A percentile compares a stretch with the other conserved stretches of the same genome.
phyloP scores from a whole-genome alignment of 2,888 invertebrate genomes.

The Perizoma affinitatum region DNA sequence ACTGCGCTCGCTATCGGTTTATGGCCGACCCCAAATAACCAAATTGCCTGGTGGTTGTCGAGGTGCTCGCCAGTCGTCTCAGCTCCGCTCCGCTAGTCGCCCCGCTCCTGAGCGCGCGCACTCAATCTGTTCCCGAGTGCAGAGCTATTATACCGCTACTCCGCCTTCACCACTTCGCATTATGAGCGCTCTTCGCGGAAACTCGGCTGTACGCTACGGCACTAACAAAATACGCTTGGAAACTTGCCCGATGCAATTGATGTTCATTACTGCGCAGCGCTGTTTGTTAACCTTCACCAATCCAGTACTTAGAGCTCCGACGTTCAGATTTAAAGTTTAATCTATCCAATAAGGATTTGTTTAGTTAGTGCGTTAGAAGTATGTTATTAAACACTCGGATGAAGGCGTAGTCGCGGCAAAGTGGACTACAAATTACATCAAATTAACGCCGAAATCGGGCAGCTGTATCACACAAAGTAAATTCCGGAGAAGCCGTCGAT shows the following conservation, averaged over 20 bases:
- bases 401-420: conserved; percentile 32
- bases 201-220: conserved; percentile 49
- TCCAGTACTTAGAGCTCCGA: conserved; percentile 37
- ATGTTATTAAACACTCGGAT: conserved; percentile 8
- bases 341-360: conserved; percentile 23
- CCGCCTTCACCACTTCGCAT: conserved; percentile 46
- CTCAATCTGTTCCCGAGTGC: conserved; percentile 51
- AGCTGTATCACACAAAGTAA: conserved; percentile 70
- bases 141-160: conserved; percentile 55
- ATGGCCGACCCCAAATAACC: conserved; percentile 83
- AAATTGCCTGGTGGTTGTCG: conserved; percentile 74
- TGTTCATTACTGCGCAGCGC: conserved; percentile 62
- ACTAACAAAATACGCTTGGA: conserved; percentile 64
- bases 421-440: conserved; percentile 54
- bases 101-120: conserved; percentile 29
- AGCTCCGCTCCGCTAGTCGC: conserved; percentile 32
- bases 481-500: conserved; percentile 76
- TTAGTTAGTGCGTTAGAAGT: not conserved
- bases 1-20: conserved; percentile 82
- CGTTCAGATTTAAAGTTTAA: conserved; percentile 40
- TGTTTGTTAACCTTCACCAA: conserved; percentile 54
- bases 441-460: conserved; percentile 57
- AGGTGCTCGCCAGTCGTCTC: conserved; percentile 46
- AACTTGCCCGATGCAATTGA: conserved; percentile 68
- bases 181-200: conserved; percentile 58